These are phyloP conservation scores for Eclectus roratus DNA, from an alignment of 2,113 vertebrate species.

Conservation along the genomic window DNA sequence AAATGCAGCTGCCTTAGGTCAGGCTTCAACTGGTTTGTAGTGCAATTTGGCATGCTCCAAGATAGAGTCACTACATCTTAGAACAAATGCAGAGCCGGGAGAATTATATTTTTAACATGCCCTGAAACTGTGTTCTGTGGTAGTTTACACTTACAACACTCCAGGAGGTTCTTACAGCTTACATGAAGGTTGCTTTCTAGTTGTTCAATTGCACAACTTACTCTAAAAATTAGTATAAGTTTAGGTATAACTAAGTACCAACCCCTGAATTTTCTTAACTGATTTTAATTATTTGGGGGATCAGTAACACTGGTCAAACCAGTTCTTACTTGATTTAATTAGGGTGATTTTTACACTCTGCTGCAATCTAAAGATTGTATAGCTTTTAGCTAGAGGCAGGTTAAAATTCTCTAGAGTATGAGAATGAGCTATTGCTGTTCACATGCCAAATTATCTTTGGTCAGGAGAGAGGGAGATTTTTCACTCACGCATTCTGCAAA, in stretches of 20 bases:
- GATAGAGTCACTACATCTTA: neutral
- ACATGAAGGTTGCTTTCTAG: neutral
- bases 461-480: conserved; percentile 18
- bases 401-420: conserved; percentile 52
- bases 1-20: conserved; percentile 8
- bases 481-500: neutral
- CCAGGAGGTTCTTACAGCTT: neutral
- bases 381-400: conserved; percentile 61
- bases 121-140: neutral
- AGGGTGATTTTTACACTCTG: conserved; percentile 60
- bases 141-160: neutral
- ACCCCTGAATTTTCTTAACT: conserved; percentile 1
- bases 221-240: neutral
- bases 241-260: neutral
- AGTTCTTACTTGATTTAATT: conserved; percentile 69
- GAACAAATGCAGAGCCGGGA: neutral
- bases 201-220: neutral
- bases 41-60: neutral
- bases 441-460: conserved; percentile 26
- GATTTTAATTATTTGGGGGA: conserved; percentile 59
- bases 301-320: conserved; percentile 56
- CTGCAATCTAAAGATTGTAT: conserved; percentile 56
- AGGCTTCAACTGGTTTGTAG: neutral
- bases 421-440: conserved; percentile 41
- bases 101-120: neutral